phyloP scores from a whole-genome alignment of 37 sponge, comb jelly and placozoan genomes.

The Tethya wilhelma region DNA sequence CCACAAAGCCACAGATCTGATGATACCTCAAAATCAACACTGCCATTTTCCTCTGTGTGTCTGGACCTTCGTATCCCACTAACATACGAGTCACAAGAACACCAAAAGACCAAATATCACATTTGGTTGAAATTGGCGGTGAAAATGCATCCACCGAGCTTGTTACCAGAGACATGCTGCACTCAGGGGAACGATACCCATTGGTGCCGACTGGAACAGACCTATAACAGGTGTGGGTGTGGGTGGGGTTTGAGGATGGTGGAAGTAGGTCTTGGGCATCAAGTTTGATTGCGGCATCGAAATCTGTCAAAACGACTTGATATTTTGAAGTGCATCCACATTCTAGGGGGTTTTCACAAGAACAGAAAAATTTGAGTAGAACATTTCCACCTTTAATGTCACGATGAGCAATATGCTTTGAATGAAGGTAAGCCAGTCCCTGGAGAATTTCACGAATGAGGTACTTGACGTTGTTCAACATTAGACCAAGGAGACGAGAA shows the following conservation, averaged over 20 bases:
- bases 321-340: slow-evolving; percentile 27
- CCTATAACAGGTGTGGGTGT: no score
- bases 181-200: slow-evolving; percentile 36
- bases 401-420: slow-evolving; percentile 17
- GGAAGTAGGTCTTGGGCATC: neutral
- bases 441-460: neutral
- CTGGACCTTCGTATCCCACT: slow-evolving; percentile 8
- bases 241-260: neutral
- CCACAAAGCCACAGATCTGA: neutral
- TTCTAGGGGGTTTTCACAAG: slow-evolving; percentile 1
- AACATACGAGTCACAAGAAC: slow-evolving; percentile 13
- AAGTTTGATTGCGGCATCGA: slow-evolving; percentile 46
- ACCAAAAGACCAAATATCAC: slow-evolving; percentile 49
- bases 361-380: slow-evolving; percentile 27
- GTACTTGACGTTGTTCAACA: slow-evolving; percentile 3
- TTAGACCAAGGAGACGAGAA: neutral
- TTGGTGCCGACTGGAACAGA: slow-evolving; percentile 28
- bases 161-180: neutral
- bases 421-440: neutral
- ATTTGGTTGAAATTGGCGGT: neutral
- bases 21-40: slow-evolving; percentile 17
- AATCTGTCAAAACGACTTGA: slow-evolving; percentile 35
- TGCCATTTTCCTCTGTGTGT: slow-evolving; percentile 24
- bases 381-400: slow-evolving; percentile 50
- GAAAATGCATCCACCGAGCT: neutral